Base-by-base conservation (phyloP, 2,888 invertebrate genomes). In the Drosophila merina region DNA sequence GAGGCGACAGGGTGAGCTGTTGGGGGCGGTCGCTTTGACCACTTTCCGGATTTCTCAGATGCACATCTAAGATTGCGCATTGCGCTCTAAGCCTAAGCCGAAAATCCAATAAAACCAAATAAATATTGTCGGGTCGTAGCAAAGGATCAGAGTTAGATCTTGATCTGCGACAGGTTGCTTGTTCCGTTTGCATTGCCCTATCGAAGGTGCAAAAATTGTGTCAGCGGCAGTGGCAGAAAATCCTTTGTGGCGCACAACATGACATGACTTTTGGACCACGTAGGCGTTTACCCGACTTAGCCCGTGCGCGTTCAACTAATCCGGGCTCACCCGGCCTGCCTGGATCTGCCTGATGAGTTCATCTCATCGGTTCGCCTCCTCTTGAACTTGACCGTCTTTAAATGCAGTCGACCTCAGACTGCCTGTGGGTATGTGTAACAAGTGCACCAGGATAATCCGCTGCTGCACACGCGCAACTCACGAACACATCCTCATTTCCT, bases 281-380 rank as follows among this genome's bases (percentile, higher is more conserved):
- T 90, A 88, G 91, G 91, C 91, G 91, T 91, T 91, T 89, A 91
- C 91, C 86, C 70, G 90, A 81, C 91, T 91, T 90, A 91, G 86
- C 89, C 77, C 86, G 25, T 86, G 87, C 89, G 89, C 89, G 79
- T 58, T 58, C 56, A 71, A 78, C 82, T 90, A 90, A 90, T 89
- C 90, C 90, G 90, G 89, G 90, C 89, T 89, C 85, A 89, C 88
- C 26, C 33, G 38, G 8, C 20, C 33, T 38, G 14, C 12, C 38
- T 25, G 25, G 31, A 12, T 45, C 40, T 33, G 36, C 36, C 36
- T 64, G 64, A 72, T 72, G 66, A 72, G 64, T 72, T 72, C 66
- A 72, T 72, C 66, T 55, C 40, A 9, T 38, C 14, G n/a, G 44
- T 8, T 30, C 28, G 58, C 74, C 73, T 42, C 40, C 76, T 81